Evolutionary conservation across 2,113 vertebrate genomes (phyloP), one percentile per base, ranked within the genome.

Genomic region (Gadus macrocephalus): DNA sequence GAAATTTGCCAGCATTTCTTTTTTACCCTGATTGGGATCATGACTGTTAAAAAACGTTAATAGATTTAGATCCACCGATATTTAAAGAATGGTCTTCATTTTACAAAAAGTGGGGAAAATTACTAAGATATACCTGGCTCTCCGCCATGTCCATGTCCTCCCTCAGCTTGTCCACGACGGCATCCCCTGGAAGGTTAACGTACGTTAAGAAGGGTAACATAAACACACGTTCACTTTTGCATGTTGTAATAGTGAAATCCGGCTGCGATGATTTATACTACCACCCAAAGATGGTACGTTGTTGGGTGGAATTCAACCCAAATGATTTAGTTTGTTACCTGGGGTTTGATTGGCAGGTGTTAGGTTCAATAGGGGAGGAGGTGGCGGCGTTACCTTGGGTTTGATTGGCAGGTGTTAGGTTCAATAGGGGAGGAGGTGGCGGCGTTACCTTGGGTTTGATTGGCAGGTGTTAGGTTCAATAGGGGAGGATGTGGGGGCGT

Each of bases 141-240:
- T 96, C 95, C 62, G 94, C 89, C n/a, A 85, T 88, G 61, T 92
- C 90, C 74, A 92, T 91, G 16, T 95, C 94, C 12, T 98, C 95
- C 62, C 90, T 92, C 71, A 91, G 81, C 59, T 92, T 84, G 68
- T 90, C 90, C 71, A 92, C 81, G 68, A 89, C 83, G 0, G 78
- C 82, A 80, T 96, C 93, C 84, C 92, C 96, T 98, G 53, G 56
- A 74, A 74, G 49, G 19, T 53, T 2, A 53, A 15, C 42, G 55
- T 49, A 5, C 17, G n/a, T 66, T 53, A 20, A 4, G 15, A 25
- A 22, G 1, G 19, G 42, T 55, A 7, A 2, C 3, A 38, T 42
- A 11, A 42, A 49, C 42, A 49, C 12, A 14, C 12, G 2, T 49
- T 49, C 42, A 49, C 42, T 9, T 49, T 49, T 9, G 31, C 31